These are phyloP conservation scores for Drosophila pruinosa DNA, from an alignment of 1,140 invertebrate species.

Conservation along the genomic window DNA sequence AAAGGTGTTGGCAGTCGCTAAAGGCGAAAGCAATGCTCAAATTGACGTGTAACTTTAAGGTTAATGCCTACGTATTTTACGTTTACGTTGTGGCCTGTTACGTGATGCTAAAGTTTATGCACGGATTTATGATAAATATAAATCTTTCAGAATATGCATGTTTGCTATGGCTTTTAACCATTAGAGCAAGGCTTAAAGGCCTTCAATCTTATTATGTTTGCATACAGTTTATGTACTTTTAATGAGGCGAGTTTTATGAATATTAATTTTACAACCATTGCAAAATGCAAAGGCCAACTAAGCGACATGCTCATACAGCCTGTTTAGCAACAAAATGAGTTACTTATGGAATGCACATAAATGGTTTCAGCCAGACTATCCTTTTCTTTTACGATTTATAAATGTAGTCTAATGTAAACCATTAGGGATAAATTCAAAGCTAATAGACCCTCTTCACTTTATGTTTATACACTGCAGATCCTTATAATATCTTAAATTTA, in stretches of 20 bases:
- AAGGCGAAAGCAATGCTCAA: conserved; percentile 38
- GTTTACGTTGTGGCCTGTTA: conserved; percentile 34
- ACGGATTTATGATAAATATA: conserved; percentile 61
- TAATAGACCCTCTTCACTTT: too few species aligned
- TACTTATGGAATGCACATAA: not conserved
- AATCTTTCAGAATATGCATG: conserved; percentile 46
- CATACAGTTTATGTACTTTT: conserved; percentile 29
- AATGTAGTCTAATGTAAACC: too few species aligned
- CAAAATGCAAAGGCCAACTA: conserved; percentile 3
- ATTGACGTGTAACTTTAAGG: conserved; percentile 52
- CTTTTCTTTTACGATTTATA: too few species aligned
- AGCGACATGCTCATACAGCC: not conserved
- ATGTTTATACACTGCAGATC: too few species aligned
- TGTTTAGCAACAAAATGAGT: not conserved
- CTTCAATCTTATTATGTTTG: conserved; percentile 21
- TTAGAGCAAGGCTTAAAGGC: conserved; percentile 12
- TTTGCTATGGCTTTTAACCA: conserved; percentile 24
- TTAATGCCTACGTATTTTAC: conserved; percentile 26
- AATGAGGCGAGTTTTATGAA: conserved; percentile 37
- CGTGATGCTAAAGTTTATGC: conserved; percentile 59
- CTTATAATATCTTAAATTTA: too few species aligned
- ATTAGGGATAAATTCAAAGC: too few species aligned
- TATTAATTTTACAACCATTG: conserved; percentile 22
- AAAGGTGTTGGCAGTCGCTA: conserved; percentile 49
- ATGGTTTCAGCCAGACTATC: not conserved